phyloP scores from a whole-genome alignment of 2,888 invertebrate genomes.

The Chymomyza amoena region DNA sequence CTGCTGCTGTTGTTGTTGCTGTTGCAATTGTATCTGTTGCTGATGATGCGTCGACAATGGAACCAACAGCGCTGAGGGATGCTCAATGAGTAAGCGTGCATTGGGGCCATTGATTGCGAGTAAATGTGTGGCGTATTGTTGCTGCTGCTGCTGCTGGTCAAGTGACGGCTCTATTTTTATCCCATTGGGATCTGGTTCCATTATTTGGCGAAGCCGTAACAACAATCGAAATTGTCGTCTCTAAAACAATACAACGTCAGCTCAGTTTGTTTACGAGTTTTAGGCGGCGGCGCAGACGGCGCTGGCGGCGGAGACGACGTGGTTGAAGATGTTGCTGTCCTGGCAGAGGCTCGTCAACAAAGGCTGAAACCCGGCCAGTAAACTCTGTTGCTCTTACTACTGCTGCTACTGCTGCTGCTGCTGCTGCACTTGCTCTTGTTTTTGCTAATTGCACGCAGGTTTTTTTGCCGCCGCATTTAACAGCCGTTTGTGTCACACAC shows the following conservation, averaged over 20 bases:
- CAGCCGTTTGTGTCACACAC: slow-evolving; percentile 44
- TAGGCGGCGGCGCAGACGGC: not conserved
- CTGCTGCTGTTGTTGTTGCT: slow-evolving; percentile 60
- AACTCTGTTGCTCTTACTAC: slow-evolving; percentile 24
- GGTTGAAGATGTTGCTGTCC: too few relatives aligned
- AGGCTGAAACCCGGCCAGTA: slow-evolving; percentile 37
- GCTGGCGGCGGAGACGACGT: not conserved
- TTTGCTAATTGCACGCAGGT: slow-evolving; percentile 34
- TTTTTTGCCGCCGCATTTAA: slow-evolving; percentile 62
- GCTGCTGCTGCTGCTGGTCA: slow-evolving; percentile 74
- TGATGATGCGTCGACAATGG: slow-evolving; percentile 66
- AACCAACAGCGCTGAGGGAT: slow-evolving; percentile 76
- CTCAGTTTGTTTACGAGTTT: slow-evolving; percentile 22
- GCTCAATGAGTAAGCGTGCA: slow-evolving; percentile 77
- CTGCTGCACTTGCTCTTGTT: slow-evolving; percentile 32
- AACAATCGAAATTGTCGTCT: slow-evolving; percentile 71
- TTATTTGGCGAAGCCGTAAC: slow-evolving; percentile 73
- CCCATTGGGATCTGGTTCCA: slow-evolving; percentile 79
- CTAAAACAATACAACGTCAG: not conserved
- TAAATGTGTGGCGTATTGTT: slow-evolving; percentile 77
- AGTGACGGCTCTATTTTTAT: slow-evolving; percentile 78
- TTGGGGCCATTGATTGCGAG: slow-evolving; percentile 77
- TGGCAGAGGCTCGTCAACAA: slow-evolving; percentile 34
- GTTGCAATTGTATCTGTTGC: slow-evolving; percentile 27
- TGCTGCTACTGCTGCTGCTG: slow-evolving; percentile 26